Conservation (phyloP, 1,140 invertebrate species). For the Hyles vespertilio region DNA sequence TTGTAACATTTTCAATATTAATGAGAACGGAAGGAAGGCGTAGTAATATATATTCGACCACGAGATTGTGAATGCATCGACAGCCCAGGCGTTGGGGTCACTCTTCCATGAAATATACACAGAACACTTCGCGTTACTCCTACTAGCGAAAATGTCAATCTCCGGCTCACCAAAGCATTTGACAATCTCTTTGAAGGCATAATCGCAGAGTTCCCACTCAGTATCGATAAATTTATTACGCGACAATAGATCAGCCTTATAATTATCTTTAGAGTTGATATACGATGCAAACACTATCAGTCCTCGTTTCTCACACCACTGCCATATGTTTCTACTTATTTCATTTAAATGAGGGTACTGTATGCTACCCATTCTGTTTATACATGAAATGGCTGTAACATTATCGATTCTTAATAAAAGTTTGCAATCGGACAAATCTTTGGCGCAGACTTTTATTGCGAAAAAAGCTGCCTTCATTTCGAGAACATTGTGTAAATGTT, state of each 20-base stretch:
- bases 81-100: neutral
- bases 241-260: neutral
- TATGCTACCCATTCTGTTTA: too few species aligned
- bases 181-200: constrained; percentile 8
- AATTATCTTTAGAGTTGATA: neutral
- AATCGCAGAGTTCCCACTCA: constrained; percentile 15
- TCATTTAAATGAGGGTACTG: too few species aligned
- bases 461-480: too few species aligned
- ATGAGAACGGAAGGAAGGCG: constrained; percentile 31
- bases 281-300: neutral
- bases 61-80: constrained; percentile 21
- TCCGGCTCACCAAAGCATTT: constrained; percentile 9
- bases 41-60: constrained; percentile 14
- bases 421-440: too few species aligned
- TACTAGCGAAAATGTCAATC: constrained; percentile 18
- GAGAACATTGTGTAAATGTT: too few species aligned
- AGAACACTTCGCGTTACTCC: constrained; percentile 19
- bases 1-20: constrained; percentile 23
- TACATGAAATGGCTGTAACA: too few species aligned
- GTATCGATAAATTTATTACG: neutral
- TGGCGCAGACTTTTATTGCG: too few species aligned
- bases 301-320: too few species aligned
- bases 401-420: too few species aligned
- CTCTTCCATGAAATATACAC: constrained; percentile 20
- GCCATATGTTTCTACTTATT: too few species aligned